Base-by-base conservation (phyloP, 2,888 invertebrate genomes). In the Lottia gigantea region DNA sequence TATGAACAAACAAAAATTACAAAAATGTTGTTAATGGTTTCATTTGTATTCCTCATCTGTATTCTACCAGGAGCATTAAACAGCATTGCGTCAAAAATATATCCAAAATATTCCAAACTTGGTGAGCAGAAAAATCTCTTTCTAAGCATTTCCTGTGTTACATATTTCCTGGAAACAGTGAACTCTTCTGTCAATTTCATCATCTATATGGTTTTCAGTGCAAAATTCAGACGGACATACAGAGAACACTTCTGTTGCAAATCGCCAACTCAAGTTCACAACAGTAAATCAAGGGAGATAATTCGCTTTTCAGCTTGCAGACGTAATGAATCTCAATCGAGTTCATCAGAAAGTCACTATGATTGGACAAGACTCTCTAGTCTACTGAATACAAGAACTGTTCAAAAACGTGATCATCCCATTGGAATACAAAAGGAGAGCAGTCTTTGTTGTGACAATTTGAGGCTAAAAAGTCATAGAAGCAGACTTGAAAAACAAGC, bases 111-210 rank as follows among this genome's bases (percentile, higher is more conserved):
- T 73, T 78, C 79, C 4, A 71, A 76, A 31, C 49, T 76, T 26
- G 82, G 83, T 19, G 45, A 66, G 15, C 71, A 76, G 40, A 69
- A 72, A 23, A 79, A 82, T 68, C 72, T 82, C n/a, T 82, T 78
- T 69, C 67, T 72, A 46, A 76, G 77, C 23, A 64, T 84, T 40
- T 77, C 80, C 8, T 76, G 76, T 45, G 76, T 82, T 6, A 81
- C 82, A 15, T 84, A 79, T 69, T 77, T 83, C 23, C 71, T 83
- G 62, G 84, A 84, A 71, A 83, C 83, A 3, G 72, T 83, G 40
- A 84, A 83, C 67, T 84, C 83, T 1, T 82, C 84, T 3, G 75
- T 83, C 1, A 84, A 84, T 70, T 84, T 84, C 46, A 71, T 83
- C 66, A 83, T 84, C 70, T 84, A 84, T 70, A 83, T 84, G 83